Evolutionary conservation across 1,140 invertebrate species (phyloP).

Genomic region (Drosophila punjabiensis): DNA sequence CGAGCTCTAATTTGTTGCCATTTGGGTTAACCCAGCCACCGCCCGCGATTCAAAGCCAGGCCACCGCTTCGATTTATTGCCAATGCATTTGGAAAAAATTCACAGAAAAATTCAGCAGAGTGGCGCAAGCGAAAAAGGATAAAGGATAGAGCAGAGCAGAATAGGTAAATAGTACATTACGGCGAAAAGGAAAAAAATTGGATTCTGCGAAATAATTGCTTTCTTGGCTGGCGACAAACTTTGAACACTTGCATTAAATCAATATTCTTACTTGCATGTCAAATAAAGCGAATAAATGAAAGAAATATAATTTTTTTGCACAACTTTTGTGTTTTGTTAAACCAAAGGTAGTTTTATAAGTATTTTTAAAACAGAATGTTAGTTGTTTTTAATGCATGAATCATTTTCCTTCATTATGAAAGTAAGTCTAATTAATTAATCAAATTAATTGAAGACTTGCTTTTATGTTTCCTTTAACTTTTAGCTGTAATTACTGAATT

Average conservation of each 20-base stretch:
- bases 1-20: constrained; percentile 77
- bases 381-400: too few species aligned
- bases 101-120: constrained; percentile 19
- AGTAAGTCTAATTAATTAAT: too few species aligned
- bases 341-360: too few species aligned
- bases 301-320: not conserved
- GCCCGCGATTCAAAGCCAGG: constrained; percentile 49
- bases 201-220: constrained; percentile 16
- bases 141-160: not conserved
- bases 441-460: too few species aligned
- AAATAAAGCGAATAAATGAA: constrained; percentile 23
- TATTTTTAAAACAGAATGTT: too few species aligned
- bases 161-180: constrained; percentile 25
- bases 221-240: constrained; percentile 16
- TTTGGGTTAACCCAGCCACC: constrained; percentile 72
- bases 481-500: not conserved
- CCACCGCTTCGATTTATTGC: constrained; percentile 65
- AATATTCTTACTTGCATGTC: constrained; percentile 28
- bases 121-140: not conserved
- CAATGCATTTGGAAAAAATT: constrained; percentile 48
- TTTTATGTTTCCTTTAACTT: too few species aligned
- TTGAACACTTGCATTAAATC: constrained; percentile 10
- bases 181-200: constrained; percentile 23
- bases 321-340: not conserved
- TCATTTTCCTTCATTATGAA: not conserved